Evolutionary conservation across 2,888 invertebrate species (phyloP).

Genomic region (Ceraclea dissimilis): DNA sequence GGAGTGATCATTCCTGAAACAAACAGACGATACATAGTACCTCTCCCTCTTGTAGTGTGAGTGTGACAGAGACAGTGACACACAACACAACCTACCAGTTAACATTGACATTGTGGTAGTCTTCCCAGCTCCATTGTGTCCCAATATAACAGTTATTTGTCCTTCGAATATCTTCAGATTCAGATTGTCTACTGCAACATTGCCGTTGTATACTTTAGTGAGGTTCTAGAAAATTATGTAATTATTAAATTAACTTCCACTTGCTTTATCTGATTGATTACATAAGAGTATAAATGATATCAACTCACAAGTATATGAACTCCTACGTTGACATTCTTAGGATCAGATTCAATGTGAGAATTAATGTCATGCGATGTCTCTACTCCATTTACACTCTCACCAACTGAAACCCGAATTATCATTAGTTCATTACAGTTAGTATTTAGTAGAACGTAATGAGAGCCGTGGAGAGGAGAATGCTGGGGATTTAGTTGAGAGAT

Average conservation of each 20-base stretch:
- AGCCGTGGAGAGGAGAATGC: no score
- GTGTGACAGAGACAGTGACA: no score
- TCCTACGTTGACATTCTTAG: conserved; percentile 36
- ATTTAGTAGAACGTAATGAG: no score
- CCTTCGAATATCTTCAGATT: conserved; percentile 77
- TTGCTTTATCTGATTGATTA: no score
- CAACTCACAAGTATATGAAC: conserved; percentile 28
- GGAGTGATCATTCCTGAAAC: conserved; percentile 55
- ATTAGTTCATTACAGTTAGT: no score
- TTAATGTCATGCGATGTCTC: background rate
- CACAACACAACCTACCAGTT: conserved; percentile 49
- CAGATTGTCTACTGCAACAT: conserved; percentile 59
- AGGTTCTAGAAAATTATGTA: conserved; percentile 53
- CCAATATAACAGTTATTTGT: conserved; percentile 71
- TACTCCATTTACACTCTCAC: background rate
- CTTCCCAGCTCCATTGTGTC: conserved; percentile 83
- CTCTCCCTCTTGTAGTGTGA: no score
- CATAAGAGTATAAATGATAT: no score
- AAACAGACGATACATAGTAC: background rate
- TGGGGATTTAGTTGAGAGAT: no score
- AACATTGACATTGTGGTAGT: conserved; percentile 92
- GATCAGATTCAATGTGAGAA: conserved; percentile 40
- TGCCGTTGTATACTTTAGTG: conserved; percentile 53
- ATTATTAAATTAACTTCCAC: no score
- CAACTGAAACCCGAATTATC: no score